Conservation (phyloP, 2,888 invertebrate genomes). For the Clusia tigrina region DNA sequence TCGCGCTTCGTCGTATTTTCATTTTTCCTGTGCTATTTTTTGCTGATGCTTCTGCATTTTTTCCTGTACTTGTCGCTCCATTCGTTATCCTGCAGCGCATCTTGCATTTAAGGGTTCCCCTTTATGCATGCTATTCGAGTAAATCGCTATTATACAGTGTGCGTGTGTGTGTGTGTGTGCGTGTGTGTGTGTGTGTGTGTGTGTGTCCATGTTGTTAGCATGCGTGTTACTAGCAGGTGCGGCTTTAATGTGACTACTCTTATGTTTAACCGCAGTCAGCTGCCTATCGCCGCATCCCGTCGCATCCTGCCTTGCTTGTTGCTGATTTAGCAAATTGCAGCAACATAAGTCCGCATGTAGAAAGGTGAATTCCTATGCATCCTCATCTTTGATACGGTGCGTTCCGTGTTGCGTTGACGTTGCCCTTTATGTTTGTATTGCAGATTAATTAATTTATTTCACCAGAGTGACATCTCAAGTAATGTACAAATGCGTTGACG, state of each 20-base stretch:
- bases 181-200: conserved; percentile 21
- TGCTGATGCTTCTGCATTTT: too few relatives aligned
- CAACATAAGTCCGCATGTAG: too few relatives aligned
- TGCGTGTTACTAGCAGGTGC: conserved; percentile 36
- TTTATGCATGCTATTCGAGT: background rate
- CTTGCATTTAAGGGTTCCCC: background rate
- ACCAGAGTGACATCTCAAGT: conserved; percentile 19
- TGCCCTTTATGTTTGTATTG: background rate
- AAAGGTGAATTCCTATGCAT: too few relatives aligned
- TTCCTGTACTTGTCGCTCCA: too few relatives aligned
- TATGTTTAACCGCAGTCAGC: conserved; percentile 36
- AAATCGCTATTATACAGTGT: conserved; percentile 26
- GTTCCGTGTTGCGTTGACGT: background rate
- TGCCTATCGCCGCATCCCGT: background rate
- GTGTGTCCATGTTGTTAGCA: conserved; percentile 27
- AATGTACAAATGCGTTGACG: background rate
- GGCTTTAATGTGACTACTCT: conserved; percentile 5
- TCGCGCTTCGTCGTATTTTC: background rate
- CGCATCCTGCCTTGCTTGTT: background rate
- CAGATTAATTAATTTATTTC: conserved; percentile 21
- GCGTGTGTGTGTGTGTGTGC: conserved; percentile 17
- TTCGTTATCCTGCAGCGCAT: conserved; percentile 2
- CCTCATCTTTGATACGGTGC: too few relatives aligned
- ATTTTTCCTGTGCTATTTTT: background rate
- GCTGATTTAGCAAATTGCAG: conserved; percentile 22